A percentile compares a stretch with the other conserved stretches of the same genome.
Conservation (phyloP, 2,888 invertebrate species). For the Nineta flava region DNA sequence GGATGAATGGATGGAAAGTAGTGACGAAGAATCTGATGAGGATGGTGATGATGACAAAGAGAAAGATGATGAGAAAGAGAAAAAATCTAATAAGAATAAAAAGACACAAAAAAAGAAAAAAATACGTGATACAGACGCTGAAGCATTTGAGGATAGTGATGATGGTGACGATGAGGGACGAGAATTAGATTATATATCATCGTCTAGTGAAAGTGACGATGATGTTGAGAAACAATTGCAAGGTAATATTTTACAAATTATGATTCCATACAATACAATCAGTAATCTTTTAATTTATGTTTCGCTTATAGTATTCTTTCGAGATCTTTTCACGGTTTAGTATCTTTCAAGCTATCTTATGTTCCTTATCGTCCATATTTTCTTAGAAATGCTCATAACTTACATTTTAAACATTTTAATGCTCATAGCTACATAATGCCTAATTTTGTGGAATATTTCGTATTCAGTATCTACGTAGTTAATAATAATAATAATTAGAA, state of each 20-base stretch:
- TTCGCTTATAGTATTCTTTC: too few relatives aligned
- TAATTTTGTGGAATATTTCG: too few relatives aligned
- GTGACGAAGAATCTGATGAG: constrained; percentile 53
- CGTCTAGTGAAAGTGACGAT: constrained; percentile 61
- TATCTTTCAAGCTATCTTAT: too few relatives aligned
- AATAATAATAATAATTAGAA: too few relatives aligned
- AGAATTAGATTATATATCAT: constrained; percentile 85
- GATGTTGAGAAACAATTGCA: constrained; percentile 48
- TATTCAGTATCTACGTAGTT: too few relatives aligned
- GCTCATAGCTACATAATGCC: too few relatives aligned
- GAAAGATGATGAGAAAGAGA: constrained; percentile 35
- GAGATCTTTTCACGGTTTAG: too few relatives aligned
- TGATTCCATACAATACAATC: too few relatives aligned
- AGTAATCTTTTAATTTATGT: too few relatives aligned
- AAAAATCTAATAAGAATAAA: constrained; percentile 45
- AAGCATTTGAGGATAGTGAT: constrained; percentile 91
- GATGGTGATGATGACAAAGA: constrained; percentile 51
- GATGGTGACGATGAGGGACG: constrained; percentile 93
- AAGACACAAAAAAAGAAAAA: constrained; percentile 47
- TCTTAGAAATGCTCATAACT: too few relatives aligned
- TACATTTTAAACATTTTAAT: too few relatives aligned
- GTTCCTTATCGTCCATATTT: too few relatives aligned
- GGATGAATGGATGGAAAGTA: constrained; percentile 81
- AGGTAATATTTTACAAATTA: not conserved
- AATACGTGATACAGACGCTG: constrained; percentile 69